These are phyloP conservation scores for Peromyscus attwateri DNA, from an alignment of 2,797 vertebrate genomes.

Conservation along the genomic window DNA sequence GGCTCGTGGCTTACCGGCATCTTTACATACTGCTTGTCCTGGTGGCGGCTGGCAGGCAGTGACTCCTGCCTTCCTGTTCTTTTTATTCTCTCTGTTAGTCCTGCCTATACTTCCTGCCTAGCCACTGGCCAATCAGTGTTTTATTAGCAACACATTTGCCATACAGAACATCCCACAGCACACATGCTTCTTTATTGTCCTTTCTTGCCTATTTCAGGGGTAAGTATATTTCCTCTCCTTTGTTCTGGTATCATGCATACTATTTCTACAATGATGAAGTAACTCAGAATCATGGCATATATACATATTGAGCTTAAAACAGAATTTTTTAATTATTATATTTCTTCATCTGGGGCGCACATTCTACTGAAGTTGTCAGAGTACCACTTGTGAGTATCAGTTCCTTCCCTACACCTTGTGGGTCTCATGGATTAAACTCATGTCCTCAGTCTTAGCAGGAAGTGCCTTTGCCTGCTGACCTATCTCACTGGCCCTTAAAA, in stretches of 20 bases:
- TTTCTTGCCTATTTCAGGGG: background rate
- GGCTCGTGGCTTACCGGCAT: too few relatives aligned
- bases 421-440: background rate
- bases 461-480: background rate
- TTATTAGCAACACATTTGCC: too few relatives aligned
- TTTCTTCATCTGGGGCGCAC: background rate
- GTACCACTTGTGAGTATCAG: background rate
- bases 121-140: too few relatives aligned
- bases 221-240: slow-evolving; percentile 9
- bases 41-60: too few relatives aligned
- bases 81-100: too few relatives aligned
- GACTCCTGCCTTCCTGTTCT: too few relatives aligned
- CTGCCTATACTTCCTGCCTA: too few relatives aligned
- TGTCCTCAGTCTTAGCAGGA: background rate
- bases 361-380: background rate
- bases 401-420: background rate
- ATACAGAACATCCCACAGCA: too few relatives aligned
- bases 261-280: slow-evolving; percentile 13
- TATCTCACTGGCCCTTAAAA: background rate
- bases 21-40: too few relatives aligned
- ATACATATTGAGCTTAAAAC: background rate
- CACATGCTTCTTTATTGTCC: background rate
- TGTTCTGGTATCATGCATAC: slow-evolving; percentile 7
- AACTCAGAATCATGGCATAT: slow-evolving; percentile 7
- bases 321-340: background rate